These are phyloP conservation scores for Plumapathes pennacea DNA, from an alignment of 92 coral and sea anemone species.

Conservation along the genomic window DNA sequence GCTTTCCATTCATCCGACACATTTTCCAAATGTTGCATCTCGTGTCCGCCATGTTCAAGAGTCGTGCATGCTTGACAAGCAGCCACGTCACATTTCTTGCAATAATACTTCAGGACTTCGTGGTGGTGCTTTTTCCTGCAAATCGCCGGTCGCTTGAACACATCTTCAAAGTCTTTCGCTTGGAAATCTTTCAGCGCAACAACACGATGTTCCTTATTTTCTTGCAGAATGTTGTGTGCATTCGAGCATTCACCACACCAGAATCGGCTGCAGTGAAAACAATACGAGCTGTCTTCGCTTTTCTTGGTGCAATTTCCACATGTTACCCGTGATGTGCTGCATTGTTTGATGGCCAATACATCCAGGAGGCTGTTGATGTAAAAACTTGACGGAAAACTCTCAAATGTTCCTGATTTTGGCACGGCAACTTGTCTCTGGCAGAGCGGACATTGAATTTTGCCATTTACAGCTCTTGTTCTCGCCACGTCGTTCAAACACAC, in stretches of 20 bases:
- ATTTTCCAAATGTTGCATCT: neutral
- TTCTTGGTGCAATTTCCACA: slow-evolving; percentile 31
- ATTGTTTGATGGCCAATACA: slow-evolving; percentile 13
- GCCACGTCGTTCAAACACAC: slow-evolving; percentile 15
- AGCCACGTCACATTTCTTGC: slow-evolving; percentile 14
- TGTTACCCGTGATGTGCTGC: slow-evolving; percentile 1
- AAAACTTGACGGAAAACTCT: slow-evolving; percentile 17
- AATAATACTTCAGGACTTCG: slow-evolving; percentile 12
- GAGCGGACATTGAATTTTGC: slow-evolving; percentile 13
- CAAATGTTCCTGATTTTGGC: slow-evolving; percentile 18
- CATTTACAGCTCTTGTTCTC: neutral
- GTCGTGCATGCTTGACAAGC: slow-evolving; percentile 22
- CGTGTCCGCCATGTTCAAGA: slow-evolving; percentile 10
- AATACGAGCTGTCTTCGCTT: slow-evolving; percentile 13
- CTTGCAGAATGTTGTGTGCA: slow-evolving; percentile 17
- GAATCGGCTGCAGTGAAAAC: slow-evolving; percentile 28
- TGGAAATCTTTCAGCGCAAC: slow-evolving; percentile 7
- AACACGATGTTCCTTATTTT: slow-evolving; percentile 3
- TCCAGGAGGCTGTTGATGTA: slow-evolving; percentile 33
- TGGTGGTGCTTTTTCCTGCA: slow-evolving; percentile 23
- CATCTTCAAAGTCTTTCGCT: slow-evolving; percentile 10
- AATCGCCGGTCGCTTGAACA: neutral
- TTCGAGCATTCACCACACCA: slow-evolving; percentile 17
- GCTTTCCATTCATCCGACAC: slow-evolving; percentile 7
- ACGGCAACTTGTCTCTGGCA: slow-evolving; percentile 6